Evolutionary conservation across 2,113 vertebrate species (phyloP).

Genomic region (Eonycteris spelaea): DNA sequence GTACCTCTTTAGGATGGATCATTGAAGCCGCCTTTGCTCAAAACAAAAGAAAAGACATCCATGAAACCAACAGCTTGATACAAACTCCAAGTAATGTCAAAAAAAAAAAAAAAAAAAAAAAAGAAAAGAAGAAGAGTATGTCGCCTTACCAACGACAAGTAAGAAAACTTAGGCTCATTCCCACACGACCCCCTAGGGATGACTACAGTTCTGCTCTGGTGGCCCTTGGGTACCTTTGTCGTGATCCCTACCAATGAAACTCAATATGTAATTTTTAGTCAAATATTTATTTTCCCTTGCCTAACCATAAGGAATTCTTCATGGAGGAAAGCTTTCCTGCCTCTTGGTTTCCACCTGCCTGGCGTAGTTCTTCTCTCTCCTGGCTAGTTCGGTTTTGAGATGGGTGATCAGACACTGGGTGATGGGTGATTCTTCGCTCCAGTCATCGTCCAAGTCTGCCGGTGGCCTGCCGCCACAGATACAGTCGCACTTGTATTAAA

Average conservation of each 20-base stretch:
- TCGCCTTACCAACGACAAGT: neutral
- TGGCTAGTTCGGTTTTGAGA: neutral
- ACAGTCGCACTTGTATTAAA: neutral
- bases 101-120: neutral
- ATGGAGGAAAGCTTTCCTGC: neutral
- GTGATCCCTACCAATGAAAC: neutral
- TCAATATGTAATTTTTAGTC: neutral
- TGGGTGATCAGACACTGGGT: neutral
- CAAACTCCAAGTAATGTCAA: neutral
- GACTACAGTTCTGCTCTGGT: neutral
- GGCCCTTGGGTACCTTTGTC: neutral
- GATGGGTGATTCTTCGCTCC: neutral
- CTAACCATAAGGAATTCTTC: neutral
- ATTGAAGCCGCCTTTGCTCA: slow-evolving; percentile 91
- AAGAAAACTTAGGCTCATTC: neutral
- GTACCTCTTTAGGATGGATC: slow-evolving; percentile 96
- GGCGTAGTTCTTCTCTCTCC: neutral
- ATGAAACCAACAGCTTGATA: neutral
- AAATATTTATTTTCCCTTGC: neutral
- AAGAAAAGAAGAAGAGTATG: neutral
- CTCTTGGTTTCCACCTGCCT: neutral
- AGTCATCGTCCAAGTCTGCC: neutral
- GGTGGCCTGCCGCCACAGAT: neutral
- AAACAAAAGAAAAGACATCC: slow-evolving; percentile 21
- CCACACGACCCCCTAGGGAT: neutral